phyloP scores from a whole-genome alignment of 2,113 vertebrate genomes.

The Meleagris gallopavo region DNA sequence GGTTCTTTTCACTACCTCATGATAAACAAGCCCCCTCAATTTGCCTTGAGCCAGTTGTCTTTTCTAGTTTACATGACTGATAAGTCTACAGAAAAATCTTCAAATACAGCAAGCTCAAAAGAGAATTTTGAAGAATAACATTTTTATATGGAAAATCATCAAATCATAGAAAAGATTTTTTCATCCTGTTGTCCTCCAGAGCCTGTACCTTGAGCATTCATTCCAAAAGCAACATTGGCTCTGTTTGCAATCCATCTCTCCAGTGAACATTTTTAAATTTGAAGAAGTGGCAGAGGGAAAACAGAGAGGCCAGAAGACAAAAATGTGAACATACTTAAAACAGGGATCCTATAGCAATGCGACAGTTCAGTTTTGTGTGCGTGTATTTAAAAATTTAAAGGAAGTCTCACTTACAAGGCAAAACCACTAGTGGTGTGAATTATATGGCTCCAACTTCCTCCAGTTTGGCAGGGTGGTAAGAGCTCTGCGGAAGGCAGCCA shows the following conservation, averaged over 20 bases:
- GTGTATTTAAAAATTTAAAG: slow-evolving; percentile 60
- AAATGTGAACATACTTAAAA: background rate
- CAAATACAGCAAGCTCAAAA: slow-evolving; percentile 1
- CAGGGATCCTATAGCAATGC: background rate
- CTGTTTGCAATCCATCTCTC: slow-evolving; percentile 28
- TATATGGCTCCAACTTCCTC: slow-evolving; percentile 72
- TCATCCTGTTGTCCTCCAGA: slow-evolving; percentile 22
- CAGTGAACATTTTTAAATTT: slow-evolving; percentile 30
- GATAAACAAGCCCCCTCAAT: background rate
- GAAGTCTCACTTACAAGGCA: slow-evolving; percentile 74
- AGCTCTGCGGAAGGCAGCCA: slow-evolving; percentile 74
- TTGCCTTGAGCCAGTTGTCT: background rate
- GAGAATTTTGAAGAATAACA: slow-evolving; percentile 10
- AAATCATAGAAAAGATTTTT: slow-evolving; percentile 41
- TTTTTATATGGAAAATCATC: slow-evolving; percentile 57
- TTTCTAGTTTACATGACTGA: background rate
- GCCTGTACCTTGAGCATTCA: background rate
- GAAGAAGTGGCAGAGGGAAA: background rate
- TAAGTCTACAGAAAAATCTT: background rate
- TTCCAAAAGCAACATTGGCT: slow-evolving; percentile 58
- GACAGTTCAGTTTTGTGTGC: background rate
- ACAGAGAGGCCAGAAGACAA: background rate
- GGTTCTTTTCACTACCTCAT: background rate
- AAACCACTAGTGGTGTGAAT: slow-evolving; percentile 70
- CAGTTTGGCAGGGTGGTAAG: slow-evolving; percentile 60